Conservation (phyloP, 2,888 invertebrate species). For the Bombylius major region DNA sequence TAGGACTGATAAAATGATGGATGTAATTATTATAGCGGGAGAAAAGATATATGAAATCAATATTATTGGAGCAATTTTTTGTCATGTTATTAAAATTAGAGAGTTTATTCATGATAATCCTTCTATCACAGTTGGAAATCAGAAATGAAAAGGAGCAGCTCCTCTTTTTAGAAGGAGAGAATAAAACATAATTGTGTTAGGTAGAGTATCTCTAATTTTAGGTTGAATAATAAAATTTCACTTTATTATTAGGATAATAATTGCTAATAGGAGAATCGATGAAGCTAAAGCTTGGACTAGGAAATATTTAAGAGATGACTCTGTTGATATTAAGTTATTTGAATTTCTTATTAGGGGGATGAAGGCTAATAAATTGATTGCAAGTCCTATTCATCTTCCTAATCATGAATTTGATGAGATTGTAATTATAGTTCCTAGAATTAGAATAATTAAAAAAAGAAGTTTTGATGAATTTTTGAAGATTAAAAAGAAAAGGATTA, state of each 20-base stretch:
- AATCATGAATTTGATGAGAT: slow-evolving; percentile 39
- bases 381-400: slow-evolving; percentile 46
- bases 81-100: slow-evolving; percentile 46
- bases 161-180: slow-evolving; percentile 43
- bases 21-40: slow-evolving; percentile 35
- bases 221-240: slow-evolving; percentile 23
- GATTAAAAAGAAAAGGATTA: slow-evolving; percentile 42
- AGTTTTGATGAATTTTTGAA: slow-evolving; percentile 38
- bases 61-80: slow-evolving; percentile 51
- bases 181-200: slow-evolving; percentile 34
- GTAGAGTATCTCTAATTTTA: slow-evolving; percentile 24
- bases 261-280: slow-evolving; percentile 39
- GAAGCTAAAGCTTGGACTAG: slow-evolving; percentile 46
- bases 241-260: slow-evolving; percentile 28
- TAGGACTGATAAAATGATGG: slow-evolving; percentile 38
- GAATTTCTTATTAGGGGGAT: slow-evolving; percentile 43
- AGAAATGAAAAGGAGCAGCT: slow-evolving; percentile 45
- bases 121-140: slow-evolving; percentile 47
- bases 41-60: slow-evolving; percentile 39
- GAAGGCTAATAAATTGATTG: slow-evolving; percentile 50
- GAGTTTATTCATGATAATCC: slow-evolving; percentile 44
- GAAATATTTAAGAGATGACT: slow-evolving; percentile 50
- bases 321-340: slow-evolving; percentile 39
- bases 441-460: slow-evolving; percentile 42
- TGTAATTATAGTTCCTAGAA: slow-evolving; percentile 39